These are phyloP conservation scores for Microctenopoma steveboyesi DNA, from an alignment of 2,797 vertebrate genomes.

Conservation along the genomic window DNA sequence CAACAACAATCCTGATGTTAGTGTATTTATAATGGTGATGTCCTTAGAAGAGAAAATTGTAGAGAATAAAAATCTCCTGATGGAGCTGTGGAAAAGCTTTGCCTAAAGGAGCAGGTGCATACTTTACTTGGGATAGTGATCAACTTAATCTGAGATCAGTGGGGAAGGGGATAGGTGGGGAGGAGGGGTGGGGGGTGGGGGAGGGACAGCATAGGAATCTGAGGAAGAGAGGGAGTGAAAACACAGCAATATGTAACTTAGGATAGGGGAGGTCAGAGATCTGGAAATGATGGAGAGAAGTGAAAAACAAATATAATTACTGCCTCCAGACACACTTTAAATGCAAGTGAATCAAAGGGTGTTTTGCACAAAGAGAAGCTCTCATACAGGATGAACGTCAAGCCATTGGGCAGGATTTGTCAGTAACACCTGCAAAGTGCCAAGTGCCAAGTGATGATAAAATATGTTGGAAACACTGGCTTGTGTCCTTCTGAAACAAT, in stretches of 20 bases:
- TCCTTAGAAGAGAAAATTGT: slow-evolving; percentile 36
- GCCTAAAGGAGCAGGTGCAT: slow-evolving; percentile 67
- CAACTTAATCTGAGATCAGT: slow-evolving; percentile 84
- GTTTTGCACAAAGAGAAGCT: slow-evolving; percentile 81
- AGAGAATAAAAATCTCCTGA: slow-evolving; percentile 42
- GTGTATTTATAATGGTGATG: slow-evolving; percentile 24
- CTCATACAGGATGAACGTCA: slow-evolving; percentile 86
- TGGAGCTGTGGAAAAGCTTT: slow-evolving; percentile 55
- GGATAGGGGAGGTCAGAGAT: slow-evolving; percentile 51
- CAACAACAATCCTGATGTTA: slow-evolving; percentile 47
- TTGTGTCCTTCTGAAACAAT: slow-evolving; percentile 29
- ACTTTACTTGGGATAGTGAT: slow-evolving; percentile 81
- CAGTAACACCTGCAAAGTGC: slow-evolving; percentile 76
- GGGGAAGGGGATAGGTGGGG: slow-evolving; percentile 44
- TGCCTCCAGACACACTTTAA: slow-evolving; percentile 72
- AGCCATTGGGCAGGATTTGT: slow-evolving; percentile 64
- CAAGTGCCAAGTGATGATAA: slow-evolving; percentile 73
- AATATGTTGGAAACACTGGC: slow-evolving; percentile 53
- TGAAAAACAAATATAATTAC: slow-evolving; percentile 61
- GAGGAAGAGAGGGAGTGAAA: slow-evolving; percentile 78
- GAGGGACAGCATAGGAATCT: slow-evolving; percentile 73
- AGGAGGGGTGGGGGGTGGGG: slow-evolving; percentile 73
- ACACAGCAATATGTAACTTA: slow-evolving; percentile 51
- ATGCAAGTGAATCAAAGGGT: slow-evolving; percentile 54
- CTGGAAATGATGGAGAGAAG: slow-evolving; percentile 68